Base-by-base conservation (phyloP, 2,888 invertebrate genomes). In the Stenodema calcarata region DNA sequence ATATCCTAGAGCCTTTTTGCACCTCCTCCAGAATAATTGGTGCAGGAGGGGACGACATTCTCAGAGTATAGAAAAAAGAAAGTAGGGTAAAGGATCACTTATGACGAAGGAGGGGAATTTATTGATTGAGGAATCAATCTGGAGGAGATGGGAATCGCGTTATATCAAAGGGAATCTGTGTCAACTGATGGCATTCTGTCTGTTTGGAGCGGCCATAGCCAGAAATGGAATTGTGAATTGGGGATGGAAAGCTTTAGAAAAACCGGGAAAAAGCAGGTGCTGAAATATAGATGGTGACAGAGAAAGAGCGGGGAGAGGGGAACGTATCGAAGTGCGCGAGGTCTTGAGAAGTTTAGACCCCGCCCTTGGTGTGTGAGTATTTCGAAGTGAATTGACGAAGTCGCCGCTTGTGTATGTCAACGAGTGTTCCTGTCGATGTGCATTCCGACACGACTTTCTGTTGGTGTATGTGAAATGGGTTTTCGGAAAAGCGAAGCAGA, bases 241-340 rank as follows among this genome's bases (percentile, higher is more conserved):
- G 9, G 12, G 62, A 4, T 50, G n/a, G n/a, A 50, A 50, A 50
- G 50, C 50, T 50, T 18, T n/a, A 50, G 50, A 50, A 50, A 62
- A 12, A 75, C 9, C 14, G n/a, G 35, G 14, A 41, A 75, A 41
- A 75, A 41, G 35, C 30, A 75, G 41, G 73, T 41, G 73, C 35
- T 75, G 41, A 75, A 75, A 75, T 75, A 75, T 75, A 75, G 41
- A 75, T 75, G 73, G 35, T 14, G 73, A 75, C 73, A 75, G 18
- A 75, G 73, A 75, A 75, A 75, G 41, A 75, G 41, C 16, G n/a
- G 18, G 73, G 73, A 14, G n/a, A 3, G 54, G 16, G 54, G 54
- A n/a, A 30, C 41, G 73, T 16, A 62, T 75, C 73, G 73, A 18
- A 62, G 62, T 35, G 35, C 14, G 73, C 7, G 35, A 41, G 73